Percentiles rank a stretch among this genome's conserved stretches.
Evolutionary conservation across 2,113 vertebrate species (phyloP).

Genomic region (Ptilonorhynchus violaceus): DNA sequence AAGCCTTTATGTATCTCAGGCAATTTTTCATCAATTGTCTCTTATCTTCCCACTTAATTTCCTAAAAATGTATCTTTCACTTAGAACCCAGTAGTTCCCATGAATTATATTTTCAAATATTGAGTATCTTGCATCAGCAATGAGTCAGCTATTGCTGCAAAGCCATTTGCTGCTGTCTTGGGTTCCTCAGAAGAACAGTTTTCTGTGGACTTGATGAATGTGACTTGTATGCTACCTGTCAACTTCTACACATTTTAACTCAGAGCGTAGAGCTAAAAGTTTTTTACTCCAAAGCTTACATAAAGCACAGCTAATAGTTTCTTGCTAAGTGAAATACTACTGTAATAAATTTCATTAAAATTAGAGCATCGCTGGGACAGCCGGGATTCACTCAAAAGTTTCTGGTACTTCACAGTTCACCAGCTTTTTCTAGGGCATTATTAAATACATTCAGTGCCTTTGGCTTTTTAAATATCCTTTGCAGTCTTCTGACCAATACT

Average conservation of each 20-base stretch:
- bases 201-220: not conserved
- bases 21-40: not conserved
- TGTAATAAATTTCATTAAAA: not conserved
- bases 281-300: not conserved
- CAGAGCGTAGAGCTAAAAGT: not conserved
- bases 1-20: not conserved
- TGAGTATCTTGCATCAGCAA: not conserved
- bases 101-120: not conserved
- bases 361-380: not conserved
- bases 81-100: not conserved
- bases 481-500: not conserved
- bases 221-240: not conserved
- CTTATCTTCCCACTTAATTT: not conserved
- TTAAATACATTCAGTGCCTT: not conserved
- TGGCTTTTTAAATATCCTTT: not conserved
- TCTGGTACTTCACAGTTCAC: not conserved
- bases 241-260: not conserved
- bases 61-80: not conserved
- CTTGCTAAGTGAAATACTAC: not conserved
- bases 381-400: not conserved
- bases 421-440: not conserved
- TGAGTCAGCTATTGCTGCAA: not conserved
- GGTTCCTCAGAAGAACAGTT: not conserved
- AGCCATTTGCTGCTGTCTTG: not conserved
- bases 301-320: not conserved